phyloP scores from a whole-genome alignment of 2,797 vertebrate species.

The Eutrigla gurnardus region DNA sequence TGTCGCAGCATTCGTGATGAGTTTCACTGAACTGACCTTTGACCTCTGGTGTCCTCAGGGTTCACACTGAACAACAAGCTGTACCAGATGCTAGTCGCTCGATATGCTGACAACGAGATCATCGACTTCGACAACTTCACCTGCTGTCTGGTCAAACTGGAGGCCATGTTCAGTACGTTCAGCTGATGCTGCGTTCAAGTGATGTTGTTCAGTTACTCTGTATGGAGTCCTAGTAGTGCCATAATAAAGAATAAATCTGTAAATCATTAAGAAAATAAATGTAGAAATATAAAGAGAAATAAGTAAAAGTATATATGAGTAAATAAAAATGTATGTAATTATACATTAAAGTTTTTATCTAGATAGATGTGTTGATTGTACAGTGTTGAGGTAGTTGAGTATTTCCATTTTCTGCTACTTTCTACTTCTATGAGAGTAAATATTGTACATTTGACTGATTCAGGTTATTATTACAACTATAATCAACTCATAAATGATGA shows the following conservation, averaged over 20 bases:
- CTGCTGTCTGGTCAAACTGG: conserved; percentile 92
- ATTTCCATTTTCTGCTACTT: neutral
- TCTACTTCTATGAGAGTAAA: neutral
- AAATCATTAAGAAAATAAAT: too few relatives aligned
- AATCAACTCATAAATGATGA: too few relatives aligned
- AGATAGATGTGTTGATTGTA: too few relatives aligned
- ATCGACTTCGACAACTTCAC: conserved; percentile 94
- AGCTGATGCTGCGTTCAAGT: neutral
- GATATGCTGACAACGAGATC: conserved; percentile 87
- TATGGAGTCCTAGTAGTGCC: too few relatives aligned
- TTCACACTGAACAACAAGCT: conserved; percentile 92
- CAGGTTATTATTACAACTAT: too few relatives aligned
- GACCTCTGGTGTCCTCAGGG: conserved; percentile 75
- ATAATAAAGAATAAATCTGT: too few relatives aligned
- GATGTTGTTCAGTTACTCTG: neutral
- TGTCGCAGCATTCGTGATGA: neutral
- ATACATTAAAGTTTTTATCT: too few relatives aligned
- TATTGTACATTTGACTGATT: too few relatives aligned
- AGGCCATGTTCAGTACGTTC: conserved; percentile 88
- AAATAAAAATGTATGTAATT: too few relatives aligned
- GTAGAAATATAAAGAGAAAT: too few relatives aligned
- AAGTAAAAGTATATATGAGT: too few relatives aligned
- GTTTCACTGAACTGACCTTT: neutral
- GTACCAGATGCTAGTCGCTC: conserved; percentile 89
- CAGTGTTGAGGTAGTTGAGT: too few relatives aligned